Evolutionary conservation across 2,797 vertebrate species (phyloP), one percentile per base, ranked within the genome.

Genomic region (Enteromius treurensis): DNA sequence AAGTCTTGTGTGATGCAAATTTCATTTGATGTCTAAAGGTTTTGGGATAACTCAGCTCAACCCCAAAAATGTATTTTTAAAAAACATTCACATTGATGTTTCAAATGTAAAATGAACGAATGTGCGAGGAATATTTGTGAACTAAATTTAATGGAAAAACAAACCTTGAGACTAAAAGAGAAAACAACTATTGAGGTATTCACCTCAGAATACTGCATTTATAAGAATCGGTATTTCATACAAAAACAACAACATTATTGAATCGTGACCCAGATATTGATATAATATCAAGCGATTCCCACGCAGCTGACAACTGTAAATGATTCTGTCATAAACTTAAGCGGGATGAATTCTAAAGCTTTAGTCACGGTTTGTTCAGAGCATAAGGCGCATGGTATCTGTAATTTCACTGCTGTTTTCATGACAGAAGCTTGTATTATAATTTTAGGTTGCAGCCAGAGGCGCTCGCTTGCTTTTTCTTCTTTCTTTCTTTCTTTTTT

Each of bases 361-460:
- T 79, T 34, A 32, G 47, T 79, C 64, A 79, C n/a, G 21, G 29
- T 68, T 53, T 86, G 77, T 89, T 88, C 80, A 86, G 87, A 82
- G 86, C 84, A 69, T 69, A 79, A 40, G 32, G 47, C 32, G 15
- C 37, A 53, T 75, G 13, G 3, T 77, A 53, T 67, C 29, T 67
- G 21, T 42, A 60, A 77, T 74, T 74, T 53, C 47, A 74, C 53
- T 42, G 77, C 80, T 64, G 55, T 76, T 64, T 80, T 82, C 69
- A 84, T 88, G 84, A 84, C 68, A 71, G 45, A 80, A 32, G 79
- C 78, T 42, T 87, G n/a, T 37, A 80, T 88, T 89, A 87, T 86
- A 86, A 81, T 76, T 91, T 68, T 14, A 88, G 84, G 79, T 88
- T 87, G 85, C 85, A 87, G 87, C 60, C 60, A 15, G 78, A 71